phyloP scores from a whole-genome alignment of 2,888 invertebrate species.

The Perizoma affinitatum region DNA sequence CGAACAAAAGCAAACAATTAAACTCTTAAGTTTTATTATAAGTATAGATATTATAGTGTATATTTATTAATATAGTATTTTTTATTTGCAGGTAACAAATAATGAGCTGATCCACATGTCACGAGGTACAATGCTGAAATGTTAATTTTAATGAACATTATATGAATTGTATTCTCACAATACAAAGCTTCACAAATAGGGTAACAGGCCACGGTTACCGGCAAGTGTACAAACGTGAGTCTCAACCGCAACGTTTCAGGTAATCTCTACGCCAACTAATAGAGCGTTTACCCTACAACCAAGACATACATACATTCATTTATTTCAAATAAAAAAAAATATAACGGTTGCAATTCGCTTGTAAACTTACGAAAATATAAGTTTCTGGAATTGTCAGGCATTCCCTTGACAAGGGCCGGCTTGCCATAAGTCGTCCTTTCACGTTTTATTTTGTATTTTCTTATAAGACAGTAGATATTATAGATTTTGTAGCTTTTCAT shows the following conservation, averaged over 20 bases:
- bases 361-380: too few species aligned
- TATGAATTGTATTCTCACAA: not conserved
- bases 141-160: too few species aligned
- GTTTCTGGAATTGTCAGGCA: too few species aligned
- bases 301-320: conserved; percentile 17
- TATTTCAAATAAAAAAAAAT: conserved; percentile 6
- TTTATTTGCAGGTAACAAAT: conserved; percentile 14
- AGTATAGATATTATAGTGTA: too few species aligned
- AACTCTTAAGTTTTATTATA: too few species aligned
- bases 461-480: too few species aligned
- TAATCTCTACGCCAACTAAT: conserved; percentile 19
- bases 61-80: not conserved
- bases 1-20: too few species aligned
- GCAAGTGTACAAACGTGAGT: conserved; percentile 7
- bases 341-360: too few species aligned
- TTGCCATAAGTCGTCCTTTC: too few species aligned
- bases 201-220: conserved; percentile 5
- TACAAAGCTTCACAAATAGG: not conserved
- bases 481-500: too few species aligned
- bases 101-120: not conserved
- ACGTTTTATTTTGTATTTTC: too few species aligned
- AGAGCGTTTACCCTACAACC: conserved; percentile 8
- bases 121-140: not conserved
- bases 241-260: conserved; percentile 15
- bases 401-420: too few species aligned